Evolutionary conservation across 92 coral and sea anemone species (phyloP), one percentile per base, ranked within the genome.

Genomic region (Zoanthus sociatus): DNA sequence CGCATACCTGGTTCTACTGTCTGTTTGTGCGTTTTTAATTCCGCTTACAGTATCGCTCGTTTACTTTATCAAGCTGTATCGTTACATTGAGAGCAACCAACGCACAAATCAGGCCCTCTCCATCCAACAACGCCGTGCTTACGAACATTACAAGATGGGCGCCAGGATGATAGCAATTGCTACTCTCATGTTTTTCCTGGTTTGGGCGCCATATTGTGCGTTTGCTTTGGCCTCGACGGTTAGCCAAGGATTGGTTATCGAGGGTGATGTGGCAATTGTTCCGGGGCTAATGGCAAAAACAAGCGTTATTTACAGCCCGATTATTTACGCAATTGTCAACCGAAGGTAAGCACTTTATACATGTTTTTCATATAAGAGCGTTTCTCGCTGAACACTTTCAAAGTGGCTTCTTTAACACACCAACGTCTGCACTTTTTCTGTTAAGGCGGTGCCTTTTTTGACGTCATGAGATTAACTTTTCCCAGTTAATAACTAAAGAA

Each of bases 251-350:
- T 66, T 89, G 12, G 32, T 73, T 51, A 82, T 92, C 60, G 56
- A 63, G 7, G 92, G 76, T 0, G 90, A 48, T 5, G 51, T 54
- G 1, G 87, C 90, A 1, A 68, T 73, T 67, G 70, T 92, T 12
- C 93, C 95, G 7, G 88, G 82, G 51, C 71, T 92, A 18, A 77
- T 90, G 64, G 95, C 97, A 9, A 92, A 92, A 78, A 81, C 95
- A 17, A 92, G 93, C 76, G 89, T 78, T 26, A 78, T 94, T 51
- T 94, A 90, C 83, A 92, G 85, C 47, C 97, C 97, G 3, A 68
- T 87, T 20, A 70, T 94, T 46, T 92, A 91, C 78, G 78, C 88
- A 18, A 46, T 94, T 9, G 77, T 90, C 48, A 92, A 89, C 84
- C 90, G 89, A 81, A 91, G 97, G 97, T 94, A 55, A 78, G 92